A percentile compares a stretch with the other conserved stretches of the same genome.
Evolutionary conservation across 2,113 vertebrate species (phyloP).

Genomic region (Baryphthengus martii): DNA sequence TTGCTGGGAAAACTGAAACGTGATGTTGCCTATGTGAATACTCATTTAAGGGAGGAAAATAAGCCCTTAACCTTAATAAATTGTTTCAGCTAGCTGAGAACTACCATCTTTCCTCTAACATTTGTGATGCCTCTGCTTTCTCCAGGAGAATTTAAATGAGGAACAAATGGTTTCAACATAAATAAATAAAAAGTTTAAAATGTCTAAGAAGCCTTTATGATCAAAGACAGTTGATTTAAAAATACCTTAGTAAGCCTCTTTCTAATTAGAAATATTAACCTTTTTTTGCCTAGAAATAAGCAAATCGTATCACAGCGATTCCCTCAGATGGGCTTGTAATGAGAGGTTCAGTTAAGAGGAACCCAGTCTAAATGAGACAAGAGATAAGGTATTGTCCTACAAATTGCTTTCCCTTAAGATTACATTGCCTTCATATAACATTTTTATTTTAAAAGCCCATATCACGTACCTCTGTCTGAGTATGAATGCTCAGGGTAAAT

Average conservation of each 20-base stretch:
- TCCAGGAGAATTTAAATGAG: conserved; percentile 24
- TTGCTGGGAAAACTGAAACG: background rate
- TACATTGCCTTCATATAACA: background rate
- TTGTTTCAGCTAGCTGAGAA: conserved; percentile 1
- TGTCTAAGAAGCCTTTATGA: background rate
- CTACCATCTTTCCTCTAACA: background rate
- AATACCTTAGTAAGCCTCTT: background rate
- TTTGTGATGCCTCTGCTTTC: conserved; percentile 4
- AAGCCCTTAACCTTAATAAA: background rate
- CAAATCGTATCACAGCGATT: background rate
- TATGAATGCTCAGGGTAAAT: background rate
- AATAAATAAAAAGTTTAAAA: conserved; percentile 49
- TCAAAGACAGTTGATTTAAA: conserved; percentile 8
- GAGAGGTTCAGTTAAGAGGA: background rate
- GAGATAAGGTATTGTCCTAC: background rate
- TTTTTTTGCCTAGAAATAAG: conserved; percentile 43
- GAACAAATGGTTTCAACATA: background rate
- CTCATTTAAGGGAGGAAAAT: background rate
- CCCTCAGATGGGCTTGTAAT: background rate
- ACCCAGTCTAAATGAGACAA: background rate
- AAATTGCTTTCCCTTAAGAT: background rate
- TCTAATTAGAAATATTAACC: conserved; percentile 50
- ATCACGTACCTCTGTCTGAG: background rate
- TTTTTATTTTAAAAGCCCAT: background rate
- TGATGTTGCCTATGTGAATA: background rate